These are phyloP conservation scores for Fragum sueziense DNA, from an alignment of 2,888 invertebrate species.

Conservation along the genomic window DNA sequence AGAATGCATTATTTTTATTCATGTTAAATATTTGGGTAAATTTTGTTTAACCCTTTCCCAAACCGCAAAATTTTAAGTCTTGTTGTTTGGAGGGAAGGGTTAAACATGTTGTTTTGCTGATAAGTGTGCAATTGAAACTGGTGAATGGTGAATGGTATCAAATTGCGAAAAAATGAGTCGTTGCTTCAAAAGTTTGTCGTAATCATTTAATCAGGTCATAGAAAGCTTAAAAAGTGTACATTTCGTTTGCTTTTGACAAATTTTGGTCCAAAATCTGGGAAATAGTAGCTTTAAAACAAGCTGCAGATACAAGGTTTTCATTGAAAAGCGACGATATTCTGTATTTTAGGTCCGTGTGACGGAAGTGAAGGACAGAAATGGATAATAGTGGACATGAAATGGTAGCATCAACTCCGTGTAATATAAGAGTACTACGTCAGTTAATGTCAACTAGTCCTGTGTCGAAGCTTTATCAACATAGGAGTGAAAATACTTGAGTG, in stretches of 20 bases:
- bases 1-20: too few relatives aligned
- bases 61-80: background rate
- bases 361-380: constrained; percentile 73
- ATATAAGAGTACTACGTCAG: background rate
- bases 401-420: background rate
- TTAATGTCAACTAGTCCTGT: background rate
- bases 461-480: background rate
- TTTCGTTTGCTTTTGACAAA: too few relatives aligned
- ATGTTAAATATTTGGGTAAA: background rate
- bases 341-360: constrained; percentile 76
- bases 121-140: too few relatives aligned
- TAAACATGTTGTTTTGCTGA: too few relatives aligned
- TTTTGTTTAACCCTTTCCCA: background rate
- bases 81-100: too few relatives aligned
- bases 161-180: too few relatives aligned
- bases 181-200: background rate
- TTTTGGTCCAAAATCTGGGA: too few relatives aligned
- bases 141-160: too few relatives aligned
- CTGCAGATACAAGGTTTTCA: too few relatives aligned
- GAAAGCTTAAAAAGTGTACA: too few relatives aligned
- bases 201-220: constrained; percentile 36
- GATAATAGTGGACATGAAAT: constrained; percentile 74
- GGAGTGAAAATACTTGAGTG: background rate
- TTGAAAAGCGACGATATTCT: too few relatives aligned
- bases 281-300: too few relatives aligned